Percentiles rank a stretch among this genome's conserved stretches.
phyloP scores from a whole-genome alignment of 2,888 invertebrate genomes.

The Cremastobaeus sp. region DNA sequence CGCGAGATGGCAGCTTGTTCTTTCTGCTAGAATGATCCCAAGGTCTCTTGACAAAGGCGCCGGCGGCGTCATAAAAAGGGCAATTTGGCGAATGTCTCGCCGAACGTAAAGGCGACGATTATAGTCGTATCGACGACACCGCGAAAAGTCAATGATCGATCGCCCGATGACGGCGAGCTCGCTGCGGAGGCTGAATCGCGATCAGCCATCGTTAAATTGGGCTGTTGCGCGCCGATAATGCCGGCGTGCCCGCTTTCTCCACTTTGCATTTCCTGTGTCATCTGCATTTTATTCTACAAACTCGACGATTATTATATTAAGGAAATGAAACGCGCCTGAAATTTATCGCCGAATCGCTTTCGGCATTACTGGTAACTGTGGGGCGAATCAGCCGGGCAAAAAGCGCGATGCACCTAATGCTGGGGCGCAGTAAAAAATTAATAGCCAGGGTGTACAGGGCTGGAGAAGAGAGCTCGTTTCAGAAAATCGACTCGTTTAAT shows the following conservation, averaged over 20 bases:
- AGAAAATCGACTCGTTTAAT: slow-evolving; percentile 12
- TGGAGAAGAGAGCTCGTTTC: too few species aligned
- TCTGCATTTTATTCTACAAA: slow-evolving; percentile 45
- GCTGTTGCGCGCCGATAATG: slow-evolving; percentile 36
- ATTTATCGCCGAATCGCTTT: slow-evolving; percentile 19
- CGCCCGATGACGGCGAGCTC: slow-evolving; percentile 10
- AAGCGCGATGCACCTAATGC: too few species aligned
- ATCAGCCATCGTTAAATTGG: slow-evolving; percentile 38
- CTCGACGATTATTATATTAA: slow-evolving; percentile 39
- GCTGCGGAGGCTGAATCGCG: slow-evolving; percentile 16
- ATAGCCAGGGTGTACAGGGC: slow-evolving; percentile 4
- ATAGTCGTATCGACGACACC: slow-evolving; percentile 37
- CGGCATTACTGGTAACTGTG: too few species aligned
- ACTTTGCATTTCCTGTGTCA: slow-evolving; percentile 11
- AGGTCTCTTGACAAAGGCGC: slow-evolving; percentile 40
- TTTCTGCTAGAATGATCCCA: slow-evolving; percentile 47
- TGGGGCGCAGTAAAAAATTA: too few species aligned
- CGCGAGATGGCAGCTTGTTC: slow-evolving; percentile 45
- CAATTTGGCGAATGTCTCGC: slow-evolving; percentile 37
- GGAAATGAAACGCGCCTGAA: slow-evolving; percentile 14
- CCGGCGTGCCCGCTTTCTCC: not conserved
- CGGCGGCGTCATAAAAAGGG: slow-evolving; percentile 40
- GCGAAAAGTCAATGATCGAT: slow-evolving; percentile 44
- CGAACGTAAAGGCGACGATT: slow-evolving; percentile 55
- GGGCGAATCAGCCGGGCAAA: too few species aligned